Conservation (phyloP, 1,140 invertebrate genomes). For the Eumaeus atala region DNA sequence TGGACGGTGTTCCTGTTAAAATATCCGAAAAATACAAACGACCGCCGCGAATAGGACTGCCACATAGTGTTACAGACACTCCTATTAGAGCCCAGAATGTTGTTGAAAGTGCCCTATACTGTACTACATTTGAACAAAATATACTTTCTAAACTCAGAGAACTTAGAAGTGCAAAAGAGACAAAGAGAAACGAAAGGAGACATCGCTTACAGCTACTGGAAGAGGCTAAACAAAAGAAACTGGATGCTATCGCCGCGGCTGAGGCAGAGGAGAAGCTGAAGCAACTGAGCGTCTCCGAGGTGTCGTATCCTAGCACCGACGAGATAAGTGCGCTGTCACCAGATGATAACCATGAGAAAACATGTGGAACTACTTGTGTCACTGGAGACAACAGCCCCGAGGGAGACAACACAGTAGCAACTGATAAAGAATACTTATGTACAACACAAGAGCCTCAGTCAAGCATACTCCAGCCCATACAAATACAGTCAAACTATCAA, state of each 20-base stretch:
- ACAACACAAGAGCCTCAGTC: constrained; percentile 39
- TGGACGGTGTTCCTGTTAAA: constrained; percentile 90
- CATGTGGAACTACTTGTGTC: constrained; percentile 46
- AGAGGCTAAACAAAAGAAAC: constrained; percentile 69
- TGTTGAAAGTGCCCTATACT: constrained; percentile 75
- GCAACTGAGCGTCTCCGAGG: constrained; percentile 74
- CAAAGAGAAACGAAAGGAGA: constrained; percentile 75
- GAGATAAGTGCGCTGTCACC: constrained; percentile 71
- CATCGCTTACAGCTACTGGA: constrained; percentile 75
- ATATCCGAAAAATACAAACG: constrained; percentile 90
- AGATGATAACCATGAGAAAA: constrained; percentile 63
- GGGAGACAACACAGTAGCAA: constrained; percentile 26
- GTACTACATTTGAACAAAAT: constrained; percentile 82
- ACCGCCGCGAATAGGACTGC: constrained; percentile 81
- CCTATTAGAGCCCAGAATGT: constrained; percentile 74
- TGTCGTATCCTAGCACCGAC: constrained; percentile 74
- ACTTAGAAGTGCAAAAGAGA: constrained; percentile 78
- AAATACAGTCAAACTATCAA: constrained; percentile 44
- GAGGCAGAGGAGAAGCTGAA: constrained; percentile 74
- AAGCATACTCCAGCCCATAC: constrained; percentile 64
- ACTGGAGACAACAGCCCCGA: constrained; percentile 39
- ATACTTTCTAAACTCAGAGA: constrained; percentile 81
- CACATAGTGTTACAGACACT: constrained; percentile 79
- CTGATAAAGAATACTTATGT: constrained; percentile 33
- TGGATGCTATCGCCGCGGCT: constrained; percentile 56